These are phyloP conservation scores for Caenorhabditis uteleia DNA, from an alignment of 2,888 invertebrate genomes.

Conservation along the genomic window DNA sequence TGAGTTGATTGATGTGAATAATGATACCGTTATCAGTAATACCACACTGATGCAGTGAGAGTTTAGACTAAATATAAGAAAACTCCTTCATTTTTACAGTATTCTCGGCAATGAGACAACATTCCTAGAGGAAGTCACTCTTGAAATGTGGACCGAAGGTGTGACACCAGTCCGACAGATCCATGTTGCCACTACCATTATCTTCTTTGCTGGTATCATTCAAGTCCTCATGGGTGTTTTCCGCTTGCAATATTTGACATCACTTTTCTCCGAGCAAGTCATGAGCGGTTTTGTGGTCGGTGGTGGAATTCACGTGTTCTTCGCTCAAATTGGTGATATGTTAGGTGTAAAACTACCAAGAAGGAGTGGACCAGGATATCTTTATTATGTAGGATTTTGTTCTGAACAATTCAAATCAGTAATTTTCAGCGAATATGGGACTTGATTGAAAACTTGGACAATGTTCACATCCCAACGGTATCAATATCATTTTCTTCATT, in stretches of 20 bases:
- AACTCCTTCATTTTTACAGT: constrained; percentile 7
- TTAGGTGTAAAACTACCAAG: constrained; percentile 61
- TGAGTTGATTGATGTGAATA: constrained; percentile 31
- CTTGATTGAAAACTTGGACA: constrained; percentile 46
- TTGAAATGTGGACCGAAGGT: constrained; percentile 44
- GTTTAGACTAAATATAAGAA: neutral
- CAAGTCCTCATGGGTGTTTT: constrained; percentile 66
- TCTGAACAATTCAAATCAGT: no score
- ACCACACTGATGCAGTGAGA: constrained; percentile 40
- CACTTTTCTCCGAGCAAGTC: constrained; percentile 66
- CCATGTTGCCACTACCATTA: constrained; percentile 64
- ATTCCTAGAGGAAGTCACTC: constrained; percentile 43
- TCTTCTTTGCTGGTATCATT: constrained; percentile 63
- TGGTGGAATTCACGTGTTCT: constrained; percentile 67
- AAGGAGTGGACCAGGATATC: constrained; percentile 61
- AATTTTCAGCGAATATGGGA: constrained; percentile 57
- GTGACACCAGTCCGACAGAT: constrained; percentile 53
- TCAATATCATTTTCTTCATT: constrained; percentile 60
- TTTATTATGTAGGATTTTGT: constrained; percentile 59
- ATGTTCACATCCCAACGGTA: constrained; percentile 54
- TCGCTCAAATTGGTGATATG: constrained; percentile 65
- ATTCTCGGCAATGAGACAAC: constrained; percentile 45
- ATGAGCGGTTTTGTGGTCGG: constrained; percentile 68
- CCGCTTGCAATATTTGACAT: constrained; percentile 63
- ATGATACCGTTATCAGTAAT: constrained; percentile 34